phyloP scores from a whole-genome alignment of 2,888 invertebrate species.

The Itoplectis maculator region DNA sequence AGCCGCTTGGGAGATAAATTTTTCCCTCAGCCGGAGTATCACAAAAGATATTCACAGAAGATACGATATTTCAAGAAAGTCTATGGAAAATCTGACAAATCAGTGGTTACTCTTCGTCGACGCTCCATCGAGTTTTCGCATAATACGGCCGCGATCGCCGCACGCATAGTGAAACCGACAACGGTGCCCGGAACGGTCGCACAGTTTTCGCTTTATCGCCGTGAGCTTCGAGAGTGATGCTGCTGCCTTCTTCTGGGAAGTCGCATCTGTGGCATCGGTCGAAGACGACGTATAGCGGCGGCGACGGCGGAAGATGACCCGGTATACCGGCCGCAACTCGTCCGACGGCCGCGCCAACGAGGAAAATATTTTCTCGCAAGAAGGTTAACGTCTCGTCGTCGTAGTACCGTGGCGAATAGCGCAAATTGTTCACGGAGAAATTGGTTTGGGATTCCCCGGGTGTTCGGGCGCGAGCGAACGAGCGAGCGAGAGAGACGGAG shows the following conservation, averaged over 20 bases:
- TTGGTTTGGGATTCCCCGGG: slow-evolving; percentile 74
- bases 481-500: slow-evolving; percentile 1
- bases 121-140: neutral
- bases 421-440: slow-evolving; percentile 76
- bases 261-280: neutral
- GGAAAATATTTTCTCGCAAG: slow-evolving; percentile 54
- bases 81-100: neutral
- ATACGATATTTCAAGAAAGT: neutral
- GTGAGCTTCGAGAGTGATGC: neutral
- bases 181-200: neutral
- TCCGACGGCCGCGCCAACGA: slow-evolving; percentile 10
- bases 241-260: slow-evolving; percentile 29
- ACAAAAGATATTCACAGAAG: neutral
- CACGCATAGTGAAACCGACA: neutral
- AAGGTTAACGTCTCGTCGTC: slow-evolving; percentile 64
- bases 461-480: slow-evolving; percentile 31
- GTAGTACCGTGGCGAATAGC: slow-evolving; percentile 75
- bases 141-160: neutral
- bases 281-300: slow-evolving; percentile 28
- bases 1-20: too few species aligned
- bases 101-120: too few species aligned
- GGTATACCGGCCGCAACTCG: slow-evolving; percentile 17
- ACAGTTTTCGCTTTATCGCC: slow-evolving; percentile 21
- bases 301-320: slow-evolving; percentile 48
- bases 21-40: neutral